A percentile compares a stretch with the other conserved stretches of the same genome.
Evolutionary conservation across 2,888 invertebrate species (phyloP).

Genomic region (Dione vanillae): DNA sequence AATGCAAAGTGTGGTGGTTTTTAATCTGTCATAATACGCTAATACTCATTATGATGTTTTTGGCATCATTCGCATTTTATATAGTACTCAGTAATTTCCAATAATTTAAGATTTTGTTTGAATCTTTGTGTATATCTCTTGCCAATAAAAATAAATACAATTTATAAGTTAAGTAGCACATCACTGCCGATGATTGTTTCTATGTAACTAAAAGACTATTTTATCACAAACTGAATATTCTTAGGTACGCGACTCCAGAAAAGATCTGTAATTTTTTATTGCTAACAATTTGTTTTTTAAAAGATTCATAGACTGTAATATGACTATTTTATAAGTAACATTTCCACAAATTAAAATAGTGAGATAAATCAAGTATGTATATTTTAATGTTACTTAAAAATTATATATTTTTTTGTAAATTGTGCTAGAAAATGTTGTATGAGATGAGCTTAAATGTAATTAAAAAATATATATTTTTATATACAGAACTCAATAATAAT

Average conservation of each 20-base stretch:
- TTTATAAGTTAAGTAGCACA: slow-evolving; percentile 50
- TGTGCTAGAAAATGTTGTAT: slow-evolving; percentile 1
- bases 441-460: not conserved
- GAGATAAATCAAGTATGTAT: not conserved
- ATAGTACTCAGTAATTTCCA: slow-evolving; percentile 19
- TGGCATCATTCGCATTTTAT: slow-evolving; percentile 30
- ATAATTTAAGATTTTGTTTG: slow-evolving; percentile 29
- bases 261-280: not conserved
- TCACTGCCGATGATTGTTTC: slow-evolving; percentile 65
- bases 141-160: slow-evolving; percentile 45
- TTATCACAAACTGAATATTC: slow-evolving; percentile 37
- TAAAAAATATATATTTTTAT: not conserved
- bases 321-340: not conserved
- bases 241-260: slow-evolving; percentile 25
- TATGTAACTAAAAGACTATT: slow-evolving; percentile 51
- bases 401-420: not conserved
- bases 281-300: not conserved
- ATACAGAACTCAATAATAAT: not conserved
- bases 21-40: slow-evolving; percentile 20
- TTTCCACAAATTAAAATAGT: not conserved
- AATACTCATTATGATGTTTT: slow-evolving; percentile 34
- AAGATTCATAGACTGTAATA: not conserved
- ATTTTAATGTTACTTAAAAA: too few species aligned
- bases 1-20: slow-evolving; percentile 5
- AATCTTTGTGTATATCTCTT: slow-evolving; percentile 46